Conservation (phyloP, 2,797 vertebrate genomes). For the Enteromius fasciolatus region DNA sequence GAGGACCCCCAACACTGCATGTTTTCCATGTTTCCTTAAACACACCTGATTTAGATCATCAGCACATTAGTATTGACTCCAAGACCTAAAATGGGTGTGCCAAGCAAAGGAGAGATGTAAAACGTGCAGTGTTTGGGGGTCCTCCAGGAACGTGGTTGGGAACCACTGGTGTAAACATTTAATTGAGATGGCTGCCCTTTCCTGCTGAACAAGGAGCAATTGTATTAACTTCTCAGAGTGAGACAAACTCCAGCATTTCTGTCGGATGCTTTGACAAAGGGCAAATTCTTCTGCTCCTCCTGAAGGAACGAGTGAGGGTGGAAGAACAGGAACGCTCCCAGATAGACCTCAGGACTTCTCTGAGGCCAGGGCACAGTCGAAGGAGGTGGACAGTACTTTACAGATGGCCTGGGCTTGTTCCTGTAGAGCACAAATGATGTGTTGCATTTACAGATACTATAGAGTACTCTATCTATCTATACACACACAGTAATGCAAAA, state of each 20-base stretch:
- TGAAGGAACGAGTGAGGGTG: not conserved
- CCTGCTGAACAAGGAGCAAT: conserved; percentile 13
- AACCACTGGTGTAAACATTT: conserved; percentile 56
- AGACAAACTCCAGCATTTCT: conserved; percentile 1
- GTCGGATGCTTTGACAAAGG: conserved; percentile 11
- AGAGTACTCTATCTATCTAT: not conserved
- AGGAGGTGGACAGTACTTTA: conserved; percentile 91
- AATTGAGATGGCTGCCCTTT: conserved; percentile 8
- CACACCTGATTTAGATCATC: too few species aligned
- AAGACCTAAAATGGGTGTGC: too few species aligned
- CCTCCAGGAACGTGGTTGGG: too few species aligned
- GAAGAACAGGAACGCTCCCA: not conserved
- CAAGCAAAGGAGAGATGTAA: too few species aligned
- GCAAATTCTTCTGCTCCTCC: conserved; percentile 5
- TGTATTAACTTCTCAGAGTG: not conserved
- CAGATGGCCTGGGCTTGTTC: conserved; percentile 98
- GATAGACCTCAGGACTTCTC: conserved; percentile 85
- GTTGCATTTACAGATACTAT: not conserved
- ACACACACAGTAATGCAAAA: not conserved
- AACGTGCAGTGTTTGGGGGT: too few species aligned
- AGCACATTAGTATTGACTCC: too few species aligned
- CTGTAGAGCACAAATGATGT: conserved; percentile 68
- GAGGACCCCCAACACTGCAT: too few species aligned
- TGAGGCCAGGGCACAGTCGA: conserved; percentile 87
- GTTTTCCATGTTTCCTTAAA: too few species aligned